Evolutionary conservation across 2,888 invertebrate species (phyloP).

Genomic region (Oeneis ivallda): DNA sequence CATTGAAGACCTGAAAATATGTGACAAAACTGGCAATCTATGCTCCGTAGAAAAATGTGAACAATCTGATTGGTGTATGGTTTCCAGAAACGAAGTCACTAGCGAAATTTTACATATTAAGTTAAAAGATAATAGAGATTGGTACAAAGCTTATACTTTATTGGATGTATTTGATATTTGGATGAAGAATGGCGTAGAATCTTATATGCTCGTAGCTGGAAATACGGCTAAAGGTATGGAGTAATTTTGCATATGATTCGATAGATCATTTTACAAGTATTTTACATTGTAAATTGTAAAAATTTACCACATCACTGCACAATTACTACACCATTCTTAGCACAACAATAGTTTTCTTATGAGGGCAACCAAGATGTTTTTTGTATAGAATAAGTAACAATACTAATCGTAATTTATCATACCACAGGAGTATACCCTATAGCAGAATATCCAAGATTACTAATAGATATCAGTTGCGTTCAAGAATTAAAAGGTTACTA

Average conservation of each 20-base stretch:
- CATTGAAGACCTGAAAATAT: constrained; percentile 51
- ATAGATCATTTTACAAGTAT: too few relatives aligned
- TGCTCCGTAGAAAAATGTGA: constrained; percentile 39
- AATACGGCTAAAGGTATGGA: constrained; percentile 85
- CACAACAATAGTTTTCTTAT: too few relatives aligned
- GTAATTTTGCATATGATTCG: constrained; percentile 48
- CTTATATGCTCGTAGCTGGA: constrained; percentile 85
- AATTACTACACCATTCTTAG: too few relatives aligned
- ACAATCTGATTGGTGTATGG: constrained; percentile 50
- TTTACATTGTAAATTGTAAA: too few relatives aligned
- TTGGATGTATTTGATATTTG: constrained; percentile 76
- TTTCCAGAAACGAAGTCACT: constrained; percentile 74
- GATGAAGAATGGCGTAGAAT: constrained; percentile 58
- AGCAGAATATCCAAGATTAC: constrained; percentile 59
- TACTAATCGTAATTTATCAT: background rate
- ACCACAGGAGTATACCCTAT: constrained; percentile 66
- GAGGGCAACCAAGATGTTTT: too few relatives aligned
- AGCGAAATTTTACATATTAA: constrained; percentile 47
- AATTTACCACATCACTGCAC: too few relatives aligned
- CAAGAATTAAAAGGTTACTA: constrained; percentile 74
- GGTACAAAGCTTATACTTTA: constrained; percentile 77
- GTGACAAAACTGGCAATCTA: constrained; percentile 40
- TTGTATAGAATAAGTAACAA: too few relatives aligned
- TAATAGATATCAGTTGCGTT: constrained; percentile 84
- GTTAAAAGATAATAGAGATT: constrained; percentile 64